These are phyloP conservation scores for Hippocampus barbouri DNA, from an alignment of 2,113 vertebrate genomes.

Conservation along the genomic window DNA sequence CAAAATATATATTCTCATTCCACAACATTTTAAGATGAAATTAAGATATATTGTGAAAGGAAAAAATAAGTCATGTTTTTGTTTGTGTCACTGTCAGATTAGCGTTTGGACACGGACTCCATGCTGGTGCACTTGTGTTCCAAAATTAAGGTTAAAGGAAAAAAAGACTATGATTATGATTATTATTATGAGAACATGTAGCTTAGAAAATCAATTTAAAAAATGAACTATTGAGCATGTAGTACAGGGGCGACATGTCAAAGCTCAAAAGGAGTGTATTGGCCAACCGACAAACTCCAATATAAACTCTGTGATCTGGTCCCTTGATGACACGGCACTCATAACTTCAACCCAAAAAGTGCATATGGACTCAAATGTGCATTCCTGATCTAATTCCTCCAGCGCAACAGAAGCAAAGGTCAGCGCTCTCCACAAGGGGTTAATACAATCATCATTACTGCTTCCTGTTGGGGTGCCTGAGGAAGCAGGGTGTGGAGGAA, in stretches of 20 bases:
- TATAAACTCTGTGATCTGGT: not conserved
- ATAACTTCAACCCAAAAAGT: not conserved
- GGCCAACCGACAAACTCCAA: not conserved
- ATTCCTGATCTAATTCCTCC: constrained; percentile 66
- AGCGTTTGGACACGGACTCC: not conserved
- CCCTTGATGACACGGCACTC: not conserved
- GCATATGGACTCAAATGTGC: constrained; percentile 4
- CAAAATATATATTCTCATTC: too few species aligned
- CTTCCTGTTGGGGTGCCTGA: constrained; percentile 80
- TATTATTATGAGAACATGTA: not conserved
- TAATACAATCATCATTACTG: constrained; percentile 84
- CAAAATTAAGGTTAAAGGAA: not conserved
- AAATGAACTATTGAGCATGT: constrained; percentile 10
- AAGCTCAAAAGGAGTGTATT: not conserved
- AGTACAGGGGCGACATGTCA: not conserved
- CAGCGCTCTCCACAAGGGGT: constrained; percentile 74
- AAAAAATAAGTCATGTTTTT: not conserved
- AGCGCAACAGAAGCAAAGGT: constrained; percentile 74
- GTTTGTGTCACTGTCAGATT: not conserved
- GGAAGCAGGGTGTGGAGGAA: constrained; percentile 22
- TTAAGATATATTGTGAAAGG: too few species aligned
- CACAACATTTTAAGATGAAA: too few species aligned
- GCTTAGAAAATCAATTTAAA: constrained; percentile 40
- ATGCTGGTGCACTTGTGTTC: not conserved
- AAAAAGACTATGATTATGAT: not conserved